Base-by-base conservation (phyloP, 2,888 invertebrate genomes). In the Epiblema foenella region DNA sequence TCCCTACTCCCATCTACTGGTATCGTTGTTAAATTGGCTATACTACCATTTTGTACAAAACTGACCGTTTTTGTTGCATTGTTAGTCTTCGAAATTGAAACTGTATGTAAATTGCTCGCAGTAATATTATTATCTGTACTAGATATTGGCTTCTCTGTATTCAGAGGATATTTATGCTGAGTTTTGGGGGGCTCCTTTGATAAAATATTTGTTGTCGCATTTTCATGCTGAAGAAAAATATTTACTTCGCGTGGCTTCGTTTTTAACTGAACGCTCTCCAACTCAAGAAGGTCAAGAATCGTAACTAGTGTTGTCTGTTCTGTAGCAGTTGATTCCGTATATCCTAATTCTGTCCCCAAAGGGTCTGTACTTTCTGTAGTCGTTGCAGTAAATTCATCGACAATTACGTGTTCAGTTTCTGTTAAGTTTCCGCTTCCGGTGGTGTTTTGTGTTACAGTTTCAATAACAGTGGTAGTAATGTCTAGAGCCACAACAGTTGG, bases 301-400 rank as follows among this genome's bases (percentile, higher is more conserved):
- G 58, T 57, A 11, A 17, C 18, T 58, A 37, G 17, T 58, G 11
- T 18, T 18, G 37, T 37, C 18, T 58, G 58, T 37, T 58, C 58
- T 37, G 37, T 58, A 58, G 37, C 37, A 7, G 18, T 39, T 58
- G 58, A 37, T 39, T 7, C 15, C 15, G 12, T 46, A n/a, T 46
- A n/a, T n/a, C 8, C n/a, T n/a, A 46, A n/a, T 20, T 18, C 20
- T 39, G 20, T 39, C 20, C 2, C 37, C n/a, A 46, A 46, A 37
- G 17, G 17, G 2, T 57, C 58, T 58, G 37, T 39, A 20, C 18
- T 58, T 58, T 46, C n/a, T 42, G 15, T 42, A 42, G 37, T 39
- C 37, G 39, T 39, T 10, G 24, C 46, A 5, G 24, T 60, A 24
- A 39, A n/a, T 60, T 60, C 20, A 59, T 20, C 15, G 15, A 15